Conservation (phyloP, 2,113 vertebrate genomes). For the Mus spicilegus region DNA sequence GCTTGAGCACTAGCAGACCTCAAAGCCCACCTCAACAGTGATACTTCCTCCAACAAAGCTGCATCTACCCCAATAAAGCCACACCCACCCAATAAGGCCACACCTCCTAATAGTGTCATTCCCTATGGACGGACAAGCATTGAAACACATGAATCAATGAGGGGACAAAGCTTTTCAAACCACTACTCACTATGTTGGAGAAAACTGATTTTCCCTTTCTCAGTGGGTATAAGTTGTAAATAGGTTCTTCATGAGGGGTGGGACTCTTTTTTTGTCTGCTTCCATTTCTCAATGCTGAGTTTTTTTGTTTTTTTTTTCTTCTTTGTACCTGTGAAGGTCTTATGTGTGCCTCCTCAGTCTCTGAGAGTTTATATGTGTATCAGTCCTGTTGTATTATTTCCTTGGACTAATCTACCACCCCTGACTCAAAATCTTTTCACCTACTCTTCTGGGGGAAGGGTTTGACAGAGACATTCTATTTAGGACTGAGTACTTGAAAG, state of each 20-base stretch:
- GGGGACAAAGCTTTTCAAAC: too few species aligned
- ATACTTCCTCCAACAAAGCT: too few species aligned
- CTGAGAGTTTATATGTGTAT: not conserved
- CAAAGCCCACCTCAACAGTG: too few species aligned
- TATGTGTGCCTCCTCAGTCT: not conserved
- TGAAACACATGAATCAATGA: too few species aligned
- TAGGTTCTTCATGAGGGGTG: not conserved
- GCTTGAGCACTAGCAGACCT: too few species aligned
- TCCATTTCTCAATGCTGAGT: not conserved
- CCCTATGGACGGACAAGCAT: too few species aligned
- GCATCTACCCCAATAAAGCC: too few species aligned
- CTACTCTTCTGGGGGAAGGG: not conserved
- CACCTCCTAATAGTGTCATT: too few species aligned
- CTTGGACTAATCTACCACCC: not conserved
- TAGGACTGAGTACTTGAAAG: not conserved
- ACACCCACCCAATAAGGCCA: too few species aligned
- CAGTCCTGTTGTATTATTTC: not conserved
- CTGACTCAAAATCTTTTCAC: not conserved
- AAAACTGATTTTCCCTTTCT: not conserved
- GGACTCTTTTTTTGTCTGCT: not conserved
- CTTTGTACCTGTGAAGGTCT: not conserved
- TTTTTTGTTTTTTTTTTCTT: not conserved
- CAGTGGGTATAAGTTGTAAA: not conserved
- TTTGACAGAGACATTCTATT: not conserved
- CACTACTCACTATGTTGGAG: not conserved